Conservation (phyloP, 2,113 vertebrate species). For the Shinisaurus crocodilurus region DNA sequence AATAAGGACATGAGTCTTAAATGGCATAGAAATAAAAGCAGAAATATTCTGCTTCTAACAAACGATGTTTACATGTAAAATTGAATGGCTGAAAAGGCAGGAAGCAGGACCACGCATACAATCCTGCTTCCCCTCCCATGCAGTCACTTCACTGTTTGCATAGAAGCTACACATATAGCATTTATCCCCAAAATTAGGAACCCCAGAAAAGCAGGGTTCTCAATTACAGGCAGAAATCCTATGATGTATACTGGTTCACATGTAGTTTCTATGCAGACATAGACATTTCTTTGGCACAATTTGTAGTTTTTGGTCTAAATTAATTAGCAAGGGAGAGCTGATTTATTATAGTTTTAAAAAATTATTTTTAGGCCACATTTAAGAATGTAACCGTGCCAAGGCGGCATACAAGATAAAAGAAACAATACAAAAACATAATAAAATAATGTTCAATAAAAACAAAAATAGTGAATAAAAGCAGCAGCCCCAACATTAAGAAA, state of each 20-base stretch:
- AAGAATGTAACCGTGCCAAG: too few relatives aligned
- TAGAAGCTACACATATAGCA: neutral
- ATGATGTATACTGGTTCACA: neutral
- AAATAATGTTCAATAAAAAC: too few relatives aligned
- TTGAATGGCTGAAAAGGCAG: neutral
- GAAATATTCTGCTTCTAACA: neutral
- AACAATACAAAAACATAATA: too few relatives aligned
- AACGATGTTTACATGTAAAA: neutral
- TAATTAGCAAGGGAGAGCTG: too few relatives aligned
- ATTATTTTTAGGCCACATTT: too few relatives aligned
- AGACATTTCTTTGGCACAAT: too few relatives aligned
- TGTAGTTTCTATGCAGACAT: neutral
- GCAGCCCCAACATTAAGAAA: too few relatives aligned
- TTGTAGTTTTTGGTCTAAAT: too few relatives aligned
- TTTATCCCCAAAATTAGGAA: neutral
- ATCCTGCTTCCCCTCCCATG: neutral
- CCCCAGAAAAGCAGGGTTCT: neutral
- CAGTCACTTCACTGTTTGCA: neutral
- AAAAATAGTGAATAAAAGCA: too few relatives aligned
- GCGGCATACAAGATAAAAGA: too few relatives aligned
- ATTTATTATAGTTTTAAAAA: too few relatives aligned
- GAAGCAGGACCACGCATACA: neutral
- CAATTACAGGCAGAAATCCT: neutral
- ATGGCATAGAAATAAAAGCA: neutral
- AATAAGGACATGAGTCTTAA: neutral